A percentile compares a stretch with the other conserved stretches of the same genome.
These are phyloP conservation scores for Acanthurus lineatus DNA, from an alignment of 2,797 vertebrate species.

Conservation along the genomic window DNA sequence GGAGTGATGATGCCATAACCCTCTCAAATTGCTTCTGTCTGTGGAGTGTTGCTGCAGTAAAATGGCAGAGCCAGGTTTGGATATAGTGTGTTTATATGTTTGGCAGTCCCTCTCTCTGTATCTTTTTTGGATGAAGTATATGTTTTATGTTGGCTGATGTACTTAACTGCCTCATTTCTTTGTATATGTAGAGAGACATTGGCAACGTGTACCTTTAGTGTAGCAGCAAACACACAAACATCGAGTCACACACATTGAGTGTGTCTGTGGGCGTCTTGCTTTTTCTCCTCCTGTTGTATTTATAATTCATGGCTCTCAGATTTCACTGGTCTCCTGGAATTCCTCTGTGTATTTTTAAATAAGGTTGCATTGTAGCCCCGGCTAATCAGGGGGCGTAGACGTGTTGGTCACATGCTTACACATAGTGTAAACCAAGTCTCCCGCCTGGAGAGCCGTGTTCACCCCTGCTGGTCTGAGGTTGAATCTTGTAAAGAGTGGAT, in stretches of 20 bases:
- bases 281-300: conserved; percentile 72
- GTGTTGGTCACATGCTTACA: conserved; percentile 43
- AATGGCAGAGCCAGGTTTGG: conserved; percentile 47
- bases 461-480: conserved; percentile 25
- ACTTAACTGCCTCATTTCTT: conserved; percentile 39
- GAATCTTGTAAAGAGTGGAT: conserved; percentile 32
- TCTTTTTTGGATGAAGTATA: conserved; percentile 59
- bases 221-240: conserved; percentile 57
- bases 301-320: conserved; percentile 78
- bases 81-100: conserved; percentile 50
- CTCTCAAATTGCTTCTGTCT: conserved; percentile 53
- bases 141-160: conserved; percentile 53
- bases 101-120: conserved; percentile 48
- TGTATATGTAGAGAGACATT: conserved; percentile 41
- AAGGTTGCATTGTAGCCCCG: conserved; percentile 65
- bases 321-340: conserved; percentile 75
- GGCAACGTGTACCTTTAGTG: conserved; percentile 51
- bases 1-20: conserved; percentile 58
- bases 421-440: conserved; percentile 25
- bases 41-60: conserved; percentile 51
- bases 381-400: conserved; percentile 66
- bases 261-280: conserved; percentile 68
- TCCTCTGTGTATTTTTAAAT: conserved; percentile 77
- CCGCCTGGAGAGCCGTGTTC: conserved; percentile 38
- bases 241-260: conserved; percentile 50